Percentiles rank a stretch among this genome's conserved stretches.
These are phyloP conservation scores for Theretra japonica DNA, from an alignment of 2,888 invertebrate species.

Conservation along the genomic window DNA sequence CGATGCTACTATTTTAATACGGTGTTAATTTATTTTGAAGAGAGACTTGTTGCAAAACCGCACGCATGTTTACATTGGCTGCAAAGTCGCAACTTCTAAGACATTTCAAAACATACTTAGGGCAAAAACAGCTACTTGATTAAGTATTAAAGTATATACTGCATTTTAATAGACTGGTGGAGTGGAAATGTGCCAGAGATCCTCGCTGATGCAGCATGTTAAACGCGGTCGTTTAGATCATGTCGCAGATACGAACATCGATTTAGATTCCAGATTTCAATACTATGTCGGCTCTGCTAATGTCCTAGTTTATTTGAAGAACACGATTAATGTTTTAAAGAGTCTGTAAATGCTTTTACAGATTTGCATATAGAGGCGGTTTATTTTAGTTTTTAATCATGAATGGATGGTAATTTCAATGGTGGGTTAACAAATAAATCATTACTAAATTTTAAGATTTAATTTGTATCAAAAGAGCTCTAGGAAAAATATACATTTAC, in stretches of 20 bases:
- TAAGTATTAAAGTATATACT: neutral
- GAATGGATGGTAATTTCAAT: no score
- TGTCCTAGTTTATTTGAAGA: conserved; percentile 27
- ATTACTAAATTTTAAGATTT: no score
- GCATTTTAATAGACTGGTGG: conserved; percentile 28
- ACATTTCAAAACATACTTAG: neutral
- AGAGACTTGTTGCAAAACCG: neutral
- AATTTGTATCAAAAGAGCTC: no score
- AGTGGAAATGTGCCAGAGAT: conserved; percentile 67
- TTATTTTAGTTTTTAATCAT: no score
- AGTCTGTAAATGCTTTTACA: neutral
- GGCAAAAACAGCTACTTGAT: conserved; percentile 25
- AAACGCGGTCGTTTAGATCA: conserved; percentile 52
- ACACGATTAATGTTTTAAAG: conserved; percentile 18
- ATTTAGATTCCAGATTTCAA: conserved; percentile 41
- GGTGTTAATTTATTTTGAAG: neutral
- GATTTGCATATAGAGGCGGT: neutral
- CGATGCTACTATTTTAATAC: neutral
- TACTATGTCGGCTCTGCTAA: conserved; percentile 21
- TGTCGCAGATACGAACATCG: conserved; percentile 37
- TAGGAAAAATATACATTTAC: no score
- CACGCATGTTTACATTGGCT: neutral
- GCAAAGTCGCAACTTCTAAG: neutral
- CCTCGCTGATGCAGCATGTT: conserved; percentile 43
- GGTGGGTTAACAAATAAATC: no score